These are phyloP conservation scores for Epirrita christyi DNA, from an alignment of 2,888 invertebrate genomes.

Conservation along the genomic window DNA sequence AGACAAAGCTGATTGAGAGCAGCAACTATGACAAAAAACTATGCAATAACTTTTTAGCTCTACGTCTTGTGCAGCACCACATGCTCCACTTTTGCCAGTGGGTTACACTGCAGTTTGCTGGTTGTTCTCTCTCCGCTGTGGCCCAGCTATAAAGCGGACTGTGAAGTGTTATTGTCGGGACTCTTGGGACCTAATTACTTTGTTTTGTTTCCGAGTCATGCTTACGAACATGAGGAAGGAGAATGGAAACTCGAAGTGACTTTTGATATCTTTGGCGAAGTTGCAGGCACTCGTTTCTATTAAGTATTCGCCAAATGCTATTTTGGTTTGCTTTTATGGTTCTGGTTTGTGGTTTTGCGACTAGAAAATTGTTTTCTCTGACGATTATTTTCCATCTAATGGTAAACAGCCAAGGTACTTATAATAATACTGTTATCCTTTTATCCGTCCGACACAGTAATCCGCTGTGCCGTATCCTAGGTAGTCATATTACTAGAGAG, in stretches of 20 bases:
- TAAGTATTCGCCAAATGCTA: slow-evolving; percentile 20
- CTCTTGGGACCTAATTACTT: slow-evolving; percentile 40
- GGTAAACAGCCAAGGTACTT: background rate
- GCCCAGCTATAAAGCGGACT: slow-evolving; percentile 34
- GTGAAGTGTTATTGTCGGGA: slow-evolving; percentile 41
- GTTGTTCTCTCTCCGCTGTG: slow-evolving; percentile 10
- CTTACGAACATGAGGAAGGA: slow-evolving; percentile 27
- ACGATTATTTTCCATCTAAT: slow-evolving; percentile 13
- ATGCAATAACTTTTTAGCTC: no score
- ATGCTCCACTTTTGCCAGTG: no score
- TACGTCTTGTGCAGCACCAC: no score
- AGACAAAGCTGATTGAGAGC: no score
- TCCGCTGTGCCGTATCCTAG: no score
- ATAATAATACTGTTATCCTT: no score
- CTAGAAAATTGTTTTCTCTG: slow-evolving; percentile 14
- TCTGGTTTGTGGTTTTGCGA: slow-evolving; percentile 5
- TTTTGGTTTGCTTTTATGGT: slow-evolving; percentile 19
- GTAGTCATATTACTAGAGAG: no score
- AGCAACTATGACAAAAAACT: no score
- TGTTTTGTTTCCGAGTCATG: slow-evolving; percentile 37
- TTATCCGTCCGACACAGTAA: no score
- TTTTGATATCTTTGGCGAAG: slow-evolving; percentile 20
- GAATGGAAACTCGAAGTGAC: slow-evolving; percentile 25
- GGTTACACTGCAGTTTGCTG: no score
- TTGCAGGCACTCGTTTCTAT: slow-evolving; percentile 16